A percentile compares a stretch with the other conserved stretches of the same genome.
phyloP scores from a whole-genome alignment of 2,113 vertebrate genomes.

The Anas platyrhynchos region DNA sequence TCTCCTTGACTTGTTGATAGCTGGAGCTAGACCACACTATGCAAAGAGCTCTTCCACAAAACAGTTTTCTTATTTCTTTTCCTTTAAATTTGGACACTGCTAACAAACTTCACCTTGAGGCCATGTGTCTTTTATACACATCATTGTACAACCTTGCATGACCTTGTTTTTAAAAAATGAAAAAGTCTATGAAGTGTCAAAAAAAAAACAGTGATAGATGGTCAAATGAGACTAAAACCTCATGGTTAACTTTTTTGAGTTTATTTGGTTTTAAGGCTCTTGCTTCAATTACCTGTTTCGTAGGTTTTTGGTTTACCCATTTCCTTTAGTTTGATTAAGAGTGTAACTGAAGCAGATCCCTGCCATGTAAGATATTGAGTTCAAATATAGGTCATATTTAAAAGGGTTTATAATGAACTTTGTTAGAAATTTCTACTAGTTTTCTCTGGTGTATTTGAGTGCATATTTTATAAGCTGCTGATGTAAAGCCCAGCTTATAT shows the following conservation, averaged over 20 bases:
- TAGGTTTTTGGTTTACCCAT: slow-evolving; percentile 22
- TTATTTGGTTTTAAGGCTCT: slow-evolving; percentile 2
- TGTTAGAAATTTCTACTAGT: slow-evolving; percentile 34
- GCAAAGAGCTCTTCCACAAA: not conserved
- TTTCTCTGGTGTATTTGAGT: slow-evolving; percentile 52
- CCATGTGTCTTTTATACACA: not conserved
- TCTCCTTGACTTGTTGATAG: not conserved
- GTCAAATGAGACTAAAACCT: not conserved
- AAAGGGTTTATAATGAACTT: slow-evolving; percentile 56
- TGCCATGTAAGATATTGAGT: slow-evolving; percentile 22
- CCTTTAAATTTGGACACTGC: not conserved
- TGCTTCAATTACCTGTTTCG: slow-evolving; percentile 25
- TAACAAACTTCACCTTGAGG: not conserved
- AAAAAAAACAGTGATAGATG: not conserved
- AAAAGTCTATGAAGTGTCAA: not conserved
- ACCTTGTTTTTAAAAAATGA: not conserved
- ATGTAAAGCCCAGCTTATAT: slow-evolving; percentile 21
- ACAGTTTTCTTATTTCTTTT: not conserved
- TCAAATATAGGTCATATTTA: slow-evolving; percentile 46
- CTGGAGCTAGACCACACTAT: not conserved
- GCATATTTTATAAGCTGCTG: slow-evolving; percentile 44
- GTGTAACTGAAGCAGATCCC: slow-evolving; percentile 59
- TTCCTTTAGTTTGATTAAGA: slow-evolving; percentile 59
- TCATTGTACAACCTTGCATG: not conserved
- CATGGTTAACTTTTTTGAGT: not conserved